Base-by-base conservation (phyloP, 2,113 vertebrate genomes). In the Budorcas taxicolor region DNA sequence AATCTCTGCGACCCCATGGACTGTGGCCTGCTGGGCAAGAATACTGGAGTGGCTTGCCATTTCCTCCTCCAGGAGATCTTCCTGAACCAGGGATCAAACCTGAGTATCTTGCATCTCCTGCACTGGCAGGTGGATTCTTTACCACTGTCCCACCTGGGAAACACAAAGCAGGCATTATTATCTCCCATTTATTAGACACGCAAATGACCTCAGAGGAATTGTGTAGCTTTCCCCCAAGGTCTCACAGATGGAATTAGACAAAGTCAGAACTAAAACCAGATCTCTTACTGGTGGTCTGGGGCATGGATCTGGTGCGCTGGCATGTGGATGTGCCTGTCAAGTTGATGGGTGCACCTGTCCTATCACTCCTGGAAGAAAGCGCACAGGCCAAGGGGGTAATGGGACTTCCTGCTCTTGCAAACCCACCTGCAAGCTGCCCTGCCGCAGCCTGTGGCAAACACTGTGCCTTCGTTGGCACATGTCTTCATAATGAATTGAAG, bases 301-400 rank as follows among this genome's bases (percentile, higher is more conserved):
- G 98, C 36, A 14, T 11, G n/a, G 71, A 43, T 43, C 71, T 74
- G 71, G 21, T 43, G 71, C 11, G 36, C 71, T 76, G 71, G 71
- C 97, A 99, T 67, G 99, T 99, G 99, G 99, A 99, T 7, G 98
- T 99, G 2, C 99, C 99, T n/a, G 99, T 99, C 3, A 99, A 99
- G 95, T 99, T 99, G 0, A 99, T 99, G 5, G 99, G 99, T 60
- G 99, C 99, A 98, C 98, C 99, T 43, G 99, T 99, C 25, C 31
- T 74, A 43, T 83, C 33, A 17, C 52, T 31, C 10, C 80, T 29
- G 21, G 29, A n/a, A 78, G 82, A 33, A 71, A 80, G n/a, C 10
- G 3, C 0, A 14, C 45, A 23, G 47, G 50, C 33, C n/a, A n/a
- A 94, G 78, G 50, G 31, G 29, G 25, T 60, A 45, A 3, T 21